Percentiles rank a stretch among this genome's conserved stretches.
These are phyloP conservation scores for Lepidostoma basale DNA, from an alignment of 1,140 invertebrate genomes.

Conservation along the genomic window DNA sequence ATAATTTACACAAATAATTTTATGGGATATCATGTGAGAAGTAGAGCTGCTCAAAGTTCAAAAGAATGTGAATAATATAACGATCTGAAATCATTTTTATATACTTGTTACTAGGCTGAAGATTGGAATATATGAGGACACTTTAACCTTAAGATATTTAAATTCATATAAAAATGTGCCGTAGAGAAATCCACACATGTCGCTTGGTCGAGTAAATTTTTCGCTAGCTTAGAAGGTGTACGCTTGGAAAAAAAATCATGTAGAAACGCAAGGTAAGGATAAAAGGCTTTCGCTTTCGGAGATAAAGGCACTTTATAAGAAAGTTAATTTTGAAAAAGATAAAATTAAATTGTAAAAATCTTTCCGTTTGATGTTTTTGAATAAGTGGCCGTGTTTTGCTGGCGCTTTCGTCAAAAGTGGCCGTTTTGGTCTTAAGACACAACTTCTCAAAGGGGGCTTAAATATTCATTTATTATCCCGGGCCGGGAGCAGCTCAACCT, in stretches of 20 bases:
- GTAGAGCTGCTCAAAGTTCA: too few relatives aligned
- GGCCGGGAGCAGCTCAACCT: conserved; percentile 39
- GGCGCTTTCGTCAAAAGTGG: background rate
- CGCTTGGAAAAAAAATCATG: background rate
- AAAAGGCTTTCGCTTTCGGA: background rate
- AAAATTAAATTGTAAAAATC: background rate
- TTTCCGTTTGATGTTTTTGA: background rate
- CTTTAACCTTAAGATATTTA: too few relatives aligned
- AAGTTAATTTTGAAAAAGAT: background rate
- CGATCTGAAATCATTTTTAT: too few relatives aligned
- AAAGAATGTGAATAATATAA: too few relatives aligned
- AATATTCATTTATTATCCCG: conserved; percentile 45
- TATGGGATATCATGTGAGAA: too few relatives aligned
- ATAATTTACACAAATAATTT: too few relatives aligned
- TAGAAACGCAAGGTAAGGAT: conserved; percentile 15
- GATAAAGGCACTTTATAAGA: background rate
- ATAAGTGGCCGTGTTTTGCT: background rate
- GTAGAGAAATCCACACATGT: background rate
- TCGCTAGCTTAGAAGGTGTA: conserved; percentile 1
- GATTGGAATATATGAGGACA: too few relatives aligned
- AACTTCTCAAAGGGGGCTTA: conserved; percentile 38
- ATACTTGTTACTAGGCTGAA: too few relatives aligned
- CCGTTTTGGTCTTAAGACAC: conserved; percentile 20
- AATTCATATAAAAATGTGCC: background rate
- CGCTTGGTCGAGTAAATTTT: conserved; percentile 20